Percentiles rank a stretch among this genome's conserved stretches.
phyloP scores from a whole-genome alignment of 2,888 invertebrate genomes.

The Drosophila niveifrons region DNA sequence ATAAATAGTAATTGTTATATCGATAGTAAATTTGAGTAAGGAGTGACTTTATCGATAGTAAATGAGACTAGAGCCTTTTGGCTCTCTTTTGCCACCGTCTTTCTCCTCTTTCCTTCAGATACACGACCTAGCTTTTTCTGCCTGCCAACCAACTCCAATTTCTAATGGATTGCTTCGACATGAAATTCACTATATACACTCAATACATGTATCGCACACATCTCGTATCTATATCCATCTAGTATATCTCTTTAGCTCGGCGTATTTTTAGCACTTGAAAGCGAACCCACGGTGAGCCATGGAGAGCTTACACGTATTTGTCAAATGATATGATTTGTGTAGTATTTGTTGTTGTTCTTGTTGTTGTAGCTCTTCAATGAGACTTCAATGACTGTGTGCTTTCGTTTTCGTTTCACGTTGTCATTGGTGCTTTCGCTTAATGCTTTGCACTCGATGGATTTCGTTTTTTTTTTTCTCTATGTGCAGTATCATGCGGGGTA shows the following conservation, averaged over 20 bases:
- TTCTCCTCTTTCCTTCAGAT: too few species aligned
- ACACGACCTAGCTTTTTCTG: too few species aligned
- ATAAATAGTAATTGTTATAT: too few species aligned
- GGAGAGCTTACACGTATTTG: constrained; percentile 47
- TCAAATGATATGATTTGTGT: constrained; percentile 49
- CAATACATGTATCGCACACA: not conserved
- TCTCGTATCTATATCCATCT: constrained; percentile 29
- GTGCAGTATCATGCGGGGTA: constrained; percentile 26
- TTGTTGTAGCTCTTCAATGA: not conserved
- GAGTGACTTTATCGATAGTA: too few species aligned
- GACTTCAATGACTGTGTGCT: too few species aligned
- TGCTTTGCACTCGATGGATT: not conserved
- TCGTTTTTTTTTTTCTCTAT: too few species aligned
- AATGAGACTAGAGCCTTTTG: too few species aligned
- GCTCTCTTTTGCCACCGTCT: too few species aligned
- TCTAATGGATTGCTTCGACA: constrained; percentile 31
- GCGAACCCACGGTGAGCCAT: constrained; percentile 49
- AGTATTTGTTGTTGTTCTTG: not conserved
- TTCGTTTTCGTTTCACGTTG: not conserved
- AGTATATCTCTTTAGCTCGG: constrained; percentile 10
- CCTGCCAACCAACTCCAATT: not conserved
- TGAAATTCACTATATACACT: too few species aligned
- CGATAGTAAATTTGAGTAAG: too few species aligned
- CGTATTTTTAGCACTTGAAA: constrained; percentile 53
- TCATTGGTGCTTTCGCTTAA: not conserved